A percentile compares a stretch with the other conserved stretches of the same genome.
phyloP scores from a whole-genome alignment of 2,113 vertebrate species.

The Tylochromis polylepis region DNA sequence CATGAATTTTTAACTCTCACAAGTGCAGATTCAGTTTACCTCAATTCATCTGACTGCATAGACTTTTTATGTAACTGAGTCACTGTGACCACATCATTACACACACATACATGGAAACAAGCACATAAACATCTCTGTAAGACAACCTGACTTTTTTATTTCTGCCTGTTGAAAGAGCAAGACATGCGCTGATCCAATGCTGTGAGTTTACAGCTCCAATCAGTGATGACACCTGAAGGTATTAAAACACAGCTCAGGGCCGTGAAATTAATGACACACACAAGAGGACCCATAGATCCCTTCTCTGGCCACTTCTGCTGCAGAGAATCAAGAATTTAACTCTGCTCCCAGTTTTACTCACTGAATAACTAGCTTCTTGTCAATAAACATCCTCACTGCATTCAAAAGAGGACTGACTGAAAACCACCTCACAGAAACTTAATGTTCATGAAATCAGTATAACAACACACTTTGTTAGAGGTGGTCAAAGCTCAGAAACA shows the following conservation, averaged over 20 bases:
- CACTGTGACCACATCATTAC: background rate
- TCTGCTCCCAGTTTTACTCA: slow-evolving; percentile 17
- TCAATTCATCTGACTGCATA: background rate
- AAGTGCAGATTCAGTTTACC: background rate
- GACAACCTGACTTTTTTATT: background rate
- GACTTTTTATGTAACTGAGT: background rate
- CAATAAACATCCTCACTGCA: slow-evolving; percentile 40
- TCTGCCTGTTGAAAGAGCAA: background rate
- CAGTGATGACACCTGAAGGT: slow-evolving; percentile 52
- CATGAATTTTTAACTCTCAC: background rate
- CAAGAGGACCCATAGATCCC: slow-evolving; percentile 31
- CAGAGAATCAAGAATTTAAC: background rate
- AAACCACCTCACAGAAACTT: slow-evolving; percentile 9
- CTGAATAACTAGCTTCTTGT: slow-evolving; percentile 37
- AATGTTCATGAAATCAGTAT: slow-evolving; percentile 1
- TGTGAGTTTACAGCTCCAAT: slow-evolving; percentile 58
- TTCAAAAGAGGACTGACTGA: background rate
- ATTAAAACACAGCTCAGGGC: slow-evolving; percentile 46
- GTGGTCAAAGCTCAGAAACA: background rate
- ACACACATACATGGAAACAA: background rate
- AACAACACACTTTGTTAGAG: background rate
- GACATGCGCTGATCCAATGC: background rate
- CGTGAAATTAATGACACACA: slow-evolving; percentile 56
- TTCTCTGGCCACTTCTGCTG: slow-evolving; percentile 14
- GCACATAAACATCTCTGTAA: background rate